Conservation (phyloP, 2,113 vertebrate genomes). For the Rhabdornis inornatus region DNA sequence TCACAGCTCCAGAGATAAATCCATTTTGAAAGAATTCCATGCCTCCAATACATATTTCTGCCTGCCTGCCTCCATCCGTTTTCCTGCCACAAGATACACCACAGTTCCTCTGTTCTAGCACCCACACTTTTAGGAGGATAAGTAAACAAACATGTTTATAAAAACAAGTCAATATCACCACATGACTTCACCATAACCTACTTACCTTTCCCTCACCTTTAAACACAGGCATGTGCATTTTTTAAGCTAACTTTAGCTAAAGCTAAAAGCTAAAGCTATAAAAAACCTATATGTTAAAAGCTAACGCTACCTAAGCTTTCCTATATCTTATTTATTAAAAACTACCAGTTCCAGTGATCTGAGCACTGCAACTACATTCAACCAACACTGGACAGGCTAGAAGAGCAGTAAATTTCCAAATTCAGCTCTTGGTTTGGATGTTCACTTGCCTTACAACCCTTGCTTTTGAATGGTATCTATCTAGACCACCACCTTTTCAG, state of each 20-base stretch:
- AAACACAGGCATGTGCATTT: neutral
- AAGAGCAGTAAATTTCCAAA: neutral
- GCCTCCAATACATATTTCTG: neutral
- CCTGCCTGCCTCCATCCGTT: neutral
- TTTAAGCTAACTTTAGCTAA: neutral
- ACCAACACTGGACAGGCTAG: neutral
- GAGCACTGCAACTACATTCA: neutral
- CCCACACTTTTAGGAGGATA: neutral
- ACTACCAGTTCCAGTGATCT: neutral
- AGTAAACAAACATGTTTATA: neutral
- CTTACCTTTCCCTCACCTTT: neutral
- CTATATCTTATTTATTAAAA: neutral
- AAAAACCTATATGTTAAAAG: neutral
- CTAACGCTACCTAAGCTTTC: neutral
- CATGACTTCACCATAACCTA: neutral
- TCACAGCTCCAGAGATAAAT: neutral
- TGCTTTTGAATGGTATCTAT: neutral
- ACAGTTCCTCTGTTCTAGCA: neutral
- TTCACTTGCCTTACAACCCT: neutral
- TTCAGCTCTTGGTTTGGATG: neutral
- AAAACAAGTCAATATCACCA: neutral
- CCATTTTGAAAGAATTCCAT: neutral
- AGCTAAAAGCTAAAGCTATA: neutral
- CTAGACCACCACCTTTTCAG: neutral
- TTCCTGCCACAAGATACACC: neutral